A percentile compares a stretch with the other conserved stretches of the same genome.
Conservation (phyloP, 2,888 invertebrate species). For the Drosophila parthenogenetica region DNA sequence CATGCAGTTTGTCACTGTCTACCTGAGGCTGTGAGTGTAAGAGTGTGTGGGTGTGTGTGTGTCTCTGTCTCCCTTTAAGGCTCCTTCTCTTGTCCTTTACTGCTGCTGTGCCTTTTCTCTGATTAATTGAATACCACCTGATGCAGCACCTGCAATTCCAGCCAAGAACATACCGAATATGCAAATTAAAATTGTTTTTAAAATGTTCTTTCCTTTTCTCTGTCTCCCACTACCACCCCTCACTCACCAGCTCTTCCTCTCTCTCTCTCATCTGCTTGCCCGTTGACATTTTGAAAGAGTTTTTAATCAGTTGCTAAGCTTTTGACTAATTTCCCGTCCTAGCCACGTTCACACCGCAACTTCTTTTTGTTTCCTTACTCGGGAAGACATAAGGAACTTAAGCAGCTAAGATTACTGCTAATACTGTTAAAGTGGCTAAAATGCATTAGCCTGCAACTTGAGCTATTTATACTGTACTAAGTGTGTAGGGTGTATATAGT, state of each 20-base stretch:
- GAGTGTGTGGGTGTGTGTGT: neutral
- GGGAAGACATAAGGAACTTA: neutral
- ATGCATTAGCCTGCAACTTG: constrained; percentile 10
- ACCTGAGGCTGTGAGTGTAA: constrained; percentile 27
- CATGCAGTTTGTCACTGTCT: constrained; percentile 46
- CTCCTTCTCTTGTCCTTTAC: neutral
- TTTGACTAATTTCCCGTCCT: neutral
- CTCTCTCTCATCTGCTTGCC: neutral
- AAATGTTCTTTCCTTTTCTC: neutral
- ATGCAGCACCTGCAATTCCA: constrained; percentile 36
- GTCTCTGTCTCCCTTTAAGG: neutral
- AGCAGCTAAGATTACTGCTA: neutral
- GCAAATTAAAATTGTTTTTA: constrained; percentile 61
- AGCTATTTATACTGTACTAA: neutral
- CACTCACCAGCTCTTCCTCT: neutral
- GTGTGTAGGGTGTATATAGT: neutral
- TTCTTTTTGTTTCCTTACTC: neutral
- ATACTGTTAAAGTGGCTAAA: too few species aligned
- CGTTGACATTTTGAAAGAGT: constrained; percentile 8
- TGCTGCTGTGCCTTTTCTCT: constrained; percentile 25
- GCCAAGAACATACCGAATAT: constrained; percentile 41
- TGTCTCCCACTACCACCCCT: neutral
- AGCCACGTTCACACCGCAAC: neutral
- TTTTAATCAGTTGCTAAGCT: constrained; percentile 9
- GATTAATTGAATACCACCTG: constrained; percentile 64